These are phyloP conservation scores for Pandemis corylana DNA, from an alignment of 2,888 invertebrate genomes.

Conservation along the genomic window DNA sequence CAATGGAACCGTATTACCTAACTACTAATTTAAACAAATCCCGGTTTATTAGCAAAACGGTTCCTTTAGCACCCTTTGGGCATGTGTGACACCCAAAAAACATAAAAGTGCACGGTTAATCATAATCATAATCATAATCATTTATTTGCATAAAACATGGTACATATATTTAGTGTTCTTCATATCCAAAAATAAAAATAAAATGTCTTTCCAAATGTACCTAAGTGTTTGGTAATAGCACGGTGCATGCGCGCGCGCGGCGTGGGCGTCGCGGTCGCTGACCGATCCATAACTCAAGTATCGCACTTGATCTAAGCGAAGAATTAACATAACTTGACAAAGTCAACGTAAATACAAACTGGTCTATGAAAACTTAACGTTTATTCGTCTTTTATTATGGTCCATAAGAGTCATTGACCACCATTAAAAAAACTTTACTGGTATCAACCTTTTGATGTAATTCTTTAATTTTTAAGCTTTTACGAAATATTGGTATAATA, in stretches of 20 bases:
- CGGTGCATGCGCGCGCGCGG: slow-evolving; percentile 22
- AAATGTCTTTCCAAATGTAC: not conserved
- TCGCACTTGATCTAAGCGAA: slow-evolving; percentile 72
- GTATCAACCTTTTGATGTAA: not conserved
- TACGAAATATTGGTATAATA: slow-evolving; percentile 8
- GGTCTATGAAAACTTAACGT: slow-evolving; percentile 68
- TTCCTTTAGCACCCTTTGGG: not conserved
- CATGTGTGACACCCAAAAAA: not conserved
- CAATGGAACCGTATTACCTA: no score
- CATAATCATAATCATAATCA: no score
- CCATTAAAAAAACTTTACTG: slow-evolving; percentile 9
- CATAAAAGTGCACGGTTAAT: no score
- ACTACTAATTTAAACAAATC: no score
- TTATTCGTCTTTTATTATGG: slow-evolving; percentile 58
- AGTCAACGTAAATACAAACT: slow-evolving; percentile 72
- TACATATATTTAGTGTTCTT: no score
- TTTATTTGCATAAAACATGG: no score
- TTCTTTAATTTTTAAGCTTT: slow-evolving; percentile 12
- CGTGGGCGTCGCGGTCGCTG: slow-evolving; percentile 69
- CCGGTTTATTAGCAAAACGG: no score
- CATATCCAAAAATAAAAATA: not conserved
- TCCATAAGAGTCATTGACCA: slow-evolving; percentile 59
- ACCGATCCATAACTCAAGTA: slow-evolving; percentile 72
- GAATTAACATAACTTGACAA: slow-evolving; percentile 82
- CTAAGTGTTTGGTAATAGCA: slow-evolving; percentile 11